phyloP scores from a whole-genome alignment of 2,113 vertebrate genomes.

The Ceuthmochares aereus region DNA sequence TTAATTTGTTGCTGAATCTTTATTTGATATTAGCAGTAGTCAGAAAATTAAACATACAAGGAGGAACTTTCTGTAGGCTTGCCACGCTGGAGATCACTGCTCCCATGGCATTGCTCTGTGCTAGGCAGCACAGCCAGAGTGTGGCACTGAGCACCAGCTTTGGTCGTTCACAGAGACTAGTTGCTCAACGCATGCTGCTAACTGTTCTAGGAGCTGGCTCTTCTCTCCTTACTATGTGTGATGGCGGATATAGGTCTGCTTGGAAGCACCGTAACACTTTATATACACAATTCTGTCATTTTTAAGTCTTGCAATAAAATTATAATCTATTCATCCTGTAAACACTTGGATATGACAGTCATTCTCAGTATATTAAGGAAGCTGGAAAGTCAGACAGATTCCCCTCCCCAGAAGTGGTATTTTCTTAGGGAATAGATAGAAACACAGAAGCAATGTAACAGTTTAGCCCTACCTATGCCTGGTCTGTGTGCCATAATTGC shows the following conservation, averaged over 20 bases:
- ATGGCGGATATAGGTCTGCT: not conserved
- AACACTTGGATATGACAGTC: not conserved
- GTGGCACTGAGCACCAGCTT: accelerated
- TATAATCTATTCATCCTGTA: not conserved
- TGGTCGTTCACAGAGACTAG: accelerated
- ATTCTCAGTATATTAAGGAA: not conserved
- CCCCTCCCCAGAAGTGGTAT: not conserved
- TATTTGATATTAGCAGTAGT: not conserved
- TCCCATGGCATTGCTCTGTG: not conserved
- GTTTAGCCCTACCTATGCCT: slow-evolving; percentile 79
- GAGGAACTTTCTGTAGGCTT: not conserved
- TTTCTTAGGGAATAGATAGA: not conserved
- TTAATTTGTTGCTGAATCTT: not conserved
- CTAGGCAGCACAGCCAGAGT: accelerated
- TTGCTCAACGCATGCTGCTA: accelerated
- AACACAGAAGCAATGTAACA: not conserved
- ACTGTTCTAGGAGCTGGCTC: accelerated
- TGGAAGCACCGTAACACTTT: not conserved
- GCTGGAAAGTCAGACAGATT: accelerated
- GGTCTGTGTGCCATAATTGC: slow-evolving; percentile 84
- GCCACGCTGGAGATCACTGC: accelerated
- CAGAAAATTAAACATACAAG: not conserved
- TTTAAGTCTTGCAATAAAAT: not conserved
- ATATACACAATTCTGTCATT: not conserved
- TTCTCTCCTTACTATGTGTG: not conserved